Percentiles rank a stretch among this genome's conserved stretches.
These are phyloP conservation scores for Eupithecia inturbata DNA, from an alignment of 2,888 invertebrate species.

Conservation along the genomic window DNA sequence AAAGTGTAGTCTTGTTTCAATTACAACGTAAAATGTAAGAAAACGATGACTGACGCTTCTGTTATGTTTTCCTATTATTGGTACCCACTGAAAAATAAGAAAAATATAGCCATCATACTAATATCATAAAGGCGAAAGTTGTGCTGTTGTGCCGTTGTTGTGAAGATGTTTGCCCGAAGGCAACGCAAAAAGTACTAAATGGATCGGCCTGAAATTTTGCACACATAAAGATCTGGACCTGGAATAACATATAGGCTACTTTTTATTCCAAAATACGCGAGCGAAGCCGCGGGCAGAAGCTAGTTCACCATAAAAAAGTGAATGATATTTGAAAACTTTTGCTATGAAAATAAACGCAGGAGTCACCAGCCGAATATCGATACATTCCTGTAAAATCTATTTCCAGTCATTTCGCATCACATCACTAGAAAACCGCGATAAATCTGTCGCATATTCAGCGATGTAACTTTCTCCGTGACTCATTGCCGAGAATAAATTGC, in stretches of 20 bases:
- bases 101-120: not conserved
- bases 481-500: constrained; percentile 80
- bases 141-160: no score
- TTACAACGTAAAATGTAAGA: not conserved
- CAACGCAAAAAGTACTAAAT: no score
- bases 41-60: not conserved
- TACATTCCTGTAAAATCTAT: not conserved
- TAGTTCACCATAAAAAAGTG: not conserved
- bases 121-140: no score
- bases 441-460: constrained; percentile 84
- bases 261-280: no score
- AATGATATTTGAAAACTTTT: not conserved
- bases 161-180: no score
- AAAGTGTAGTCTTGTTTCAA: not conserved
- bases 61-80: not conserved
- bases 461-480: constrained; percentile 82
- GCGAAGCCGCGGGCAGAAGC: no score
- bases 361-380: not conserved
- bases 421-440: constrained; percentile 75
- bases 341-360: not conserved
- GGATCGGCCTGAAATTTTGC: no score
- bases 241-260: no score
- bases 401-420: constrained; percentile 36
- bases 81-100: not conserved
- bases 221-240: no score